Percentiles rank a stretch among this genome's conserved stretches.
These are phyloP conservation scores for Athetis lepigone DNA, from an alignment of 2,888 invertebrate species.

Conservation along the genomic window DNA sequence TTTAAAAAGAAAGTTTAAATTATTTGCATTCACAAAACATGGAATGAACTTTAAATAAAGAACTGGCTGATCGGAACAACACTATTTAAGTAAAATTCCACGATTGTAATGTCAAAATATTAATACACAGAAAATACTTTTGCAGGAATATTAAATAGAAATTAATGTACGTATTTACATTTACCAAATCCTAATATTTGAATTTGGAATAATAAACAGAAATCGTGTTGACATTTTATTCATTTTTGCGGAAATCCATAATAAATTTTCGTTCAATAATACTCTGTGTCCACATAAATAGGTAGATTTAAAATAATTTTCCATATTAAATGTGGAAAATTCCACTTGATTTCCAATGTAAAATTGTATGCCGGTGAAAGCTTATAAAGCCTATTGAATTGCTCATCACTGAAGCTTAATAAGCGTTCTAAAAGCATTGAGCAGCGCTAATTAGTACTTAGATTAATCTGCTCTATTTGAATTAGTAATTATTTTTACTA, in stretches of 20 bases:
- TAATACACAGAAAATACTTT: too few relatives aligned
- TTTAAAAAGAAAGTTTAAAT: too few relatives aligned
- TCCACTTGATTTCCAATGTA: slow-evolving; percentile 5
- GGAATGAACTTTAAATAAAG: too few relatives aligned
- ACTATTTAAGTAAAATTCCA: too few relatives aligned
- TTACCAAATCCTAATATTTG: slow-evolving; percentile 9
- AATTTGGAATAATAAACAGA: slow-evolving; percentile 30
- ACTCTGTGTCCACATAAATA: slow-evolving; percentile 11
- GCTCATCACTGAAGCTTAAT: slow-evolving; percentile 16
- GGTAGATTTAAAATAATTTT: slow-evolving; percentile 15
- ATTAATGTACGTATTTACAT: too few relatives aligned
- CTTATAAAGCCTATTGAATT: slow-evolving; percentile 5
- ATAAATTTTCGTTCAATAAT: slow-evolving; percentile 18
- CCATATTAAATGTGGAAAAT: slow-evolving; percentile 13
- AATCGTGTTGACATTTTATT: slow-evolving; percentile 24
- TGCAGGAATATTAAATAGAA: too few relatives aligned
- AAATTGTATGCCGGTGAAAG: background rate
- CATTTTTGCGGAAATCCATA: slow-evolving; percentile 22
- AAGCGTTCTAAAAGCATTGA: slow-evolving; percentile 7
- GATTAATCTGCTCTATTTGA: background rate
- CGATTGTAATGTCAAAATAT: too few relatives aligned
- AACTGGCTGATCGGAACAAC: too few relatives aligned
- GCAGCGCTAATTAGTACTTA: slow-evolving; percentile 8
- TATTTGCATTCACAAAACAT: too few relatives aligned
- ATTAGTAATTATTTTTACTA: background rate